These are phyloP conservation scores for Drosophila chauvacae DNA, from an alignment of 1,140 invertebrate species.

Conservation along the genomic window DNA sequence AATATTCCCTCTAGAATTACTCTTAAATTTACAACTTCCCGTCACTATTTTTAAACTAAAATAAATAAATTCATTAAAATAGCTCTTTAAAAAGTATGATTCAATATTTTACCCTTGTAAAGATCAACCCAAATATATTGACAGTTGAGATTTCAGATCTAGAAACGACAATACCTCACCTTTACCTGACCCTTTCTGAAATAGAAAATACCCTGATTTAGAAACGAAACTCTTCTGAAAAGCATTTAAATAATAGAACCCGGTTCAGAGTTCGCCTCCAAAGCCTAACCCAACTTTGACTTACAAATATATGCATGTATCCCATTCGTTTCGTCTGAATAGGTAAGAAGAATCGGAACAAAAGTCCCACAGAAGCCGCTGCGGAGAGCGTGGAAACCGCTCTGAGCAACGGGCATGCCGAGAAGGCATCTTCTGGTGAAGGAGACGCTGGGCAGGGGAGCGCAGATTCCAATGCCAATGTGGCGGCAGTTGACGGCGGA, in stretches of 20 bases:
- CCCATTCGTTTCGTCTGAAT: background rate
- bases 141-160: background rate
- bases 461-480: slow-evolving; percentile 70
- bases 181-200: background rate
- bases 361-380: slow-evolving; percentile 56
- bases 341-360: slow-evolving; percentile 77
- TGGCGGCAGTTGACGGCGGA: slow-evolving; percentile 25
- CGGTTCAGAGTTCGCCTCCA: slow-evolving; percentile 4
- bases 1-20: background rate
- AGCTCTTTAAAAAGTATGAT: background rate
- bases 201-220: background rate
- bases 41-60: background rate
- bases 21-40: background rate
- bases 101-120: background rate
- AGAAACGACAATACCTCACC: background rate
- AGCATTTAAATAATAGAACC: background rate
- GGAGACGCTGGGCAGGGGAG: slow-evolving; percentile 5
- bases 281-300: background rate
- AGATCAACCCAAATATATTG: background rate
- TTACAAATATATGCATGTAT: slow-evolving; percentile 6
- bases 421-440: slow-evolving; percentile 26
- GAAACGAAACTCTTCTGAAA: background rate
- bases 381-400: slow-evolving; percentile 18
- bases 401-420: slow-evolving; percentile 67
- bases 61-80: background rate